Percentiles rank a stretch among this genome's conserved stretches.
phyloP scores from a whole-genome alignment of 2,888 invertebrate genomes.

The Nebria salina region DNA sequence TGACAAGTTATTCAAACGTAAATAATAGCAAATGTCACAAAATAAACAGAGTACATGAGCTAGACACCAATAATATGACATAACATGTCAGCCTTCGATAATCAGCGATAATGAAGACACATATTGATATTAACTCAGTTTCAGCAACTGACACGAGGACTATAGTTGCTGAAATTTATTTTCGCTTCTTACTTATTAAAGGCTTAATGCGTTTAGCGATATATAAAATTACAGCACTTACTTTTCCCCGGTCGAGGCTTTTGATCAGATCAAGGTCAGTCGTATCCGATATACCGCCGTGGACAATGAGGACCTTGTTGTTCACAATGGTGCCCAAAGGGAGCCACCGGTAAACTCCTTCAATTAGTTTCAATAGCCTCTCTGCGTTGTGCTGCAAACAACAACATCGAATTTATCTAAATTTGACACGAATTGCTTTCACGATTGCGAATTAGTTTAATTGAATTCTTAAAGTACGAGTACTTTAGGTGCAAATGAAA shows the following conservation, averaged over 20 bases:
- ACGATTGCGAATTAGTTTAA: background rate
- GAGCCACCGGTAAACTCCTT: slow-evolving; percentile 91
- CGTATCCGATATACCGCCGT: slow-evolving; percentile 91
- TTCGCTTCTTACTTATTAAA: too few relatives aligned
- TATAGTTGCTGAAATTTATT: too few relatives aligned
- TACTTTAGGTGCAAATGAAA: too few relatives aligned
- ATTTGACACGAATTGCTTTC: background rate
- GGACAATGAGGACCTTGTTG: slow-evolving; percentile 88
- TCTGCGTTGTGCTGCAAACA: slow-evolving; percentile 76
- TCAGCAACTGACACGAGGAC: too few relatives aligned
- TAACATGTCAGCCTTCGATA: background rate
- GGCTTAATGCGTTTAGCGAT: too few relatives aligned
- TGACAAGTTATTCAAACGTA: background rate
- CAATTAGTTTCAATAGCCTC: slow-evolving; percentile 81
- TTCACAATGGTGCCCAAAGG: slow-evolving; percentile 92
- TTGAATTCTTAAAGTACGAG: background rate
- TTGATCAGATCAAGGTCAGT: slow-evolving; percentile 85
- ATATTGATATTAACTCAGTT: too few relatives aligned
- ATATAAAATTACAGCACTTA: slow-evolving; percentile 57
- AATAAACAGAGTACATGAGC: background rate
- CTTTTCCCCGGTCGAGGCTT: slow-evolving; percentile 86
- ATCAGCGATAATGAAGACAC: too few relatives aligned
- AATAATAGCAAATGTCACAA: background rate
- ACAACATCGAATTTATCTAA: slow-evolving; percentile 14
- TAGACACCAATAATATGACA: background rate